Evolutionary conservation across 2,888 invertebrate species (phyloP).

Genomic region (Hirtodrosophila alboralis): DNA sequence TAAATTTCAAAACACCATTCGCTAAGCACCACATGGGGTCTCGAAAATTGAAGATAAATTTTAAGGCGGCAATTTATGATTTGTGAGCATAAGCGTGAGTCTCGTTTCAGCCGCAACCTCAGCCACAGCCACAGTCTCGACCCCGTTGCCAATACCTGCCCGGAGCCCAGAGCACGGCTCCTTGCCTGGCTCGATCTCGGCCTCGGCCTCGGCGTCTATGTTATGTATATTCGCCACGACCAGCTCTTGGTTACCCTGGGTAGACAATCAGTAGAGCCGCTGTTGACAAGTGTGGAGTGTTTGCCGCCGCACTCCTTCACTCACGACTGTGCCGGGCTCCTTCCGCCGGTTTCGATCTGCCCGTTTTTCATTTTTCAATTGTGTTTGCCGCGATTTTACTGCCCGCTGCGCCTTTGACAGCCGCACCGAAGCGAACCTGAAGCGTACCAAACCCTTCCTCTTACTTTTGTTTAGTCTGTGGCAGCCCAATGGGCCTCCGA

Average conservation of each 20-base stretch:
- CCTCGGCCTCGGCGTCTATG: too few relatives aligned
- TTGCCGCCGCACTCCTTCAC: conserved; percentile 78
- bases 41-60: conserved; percentile 84
- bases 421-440: conserved; percentile 36
- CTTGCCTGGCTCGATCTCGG: not conserved
- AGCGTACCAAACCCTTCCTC: conserved; percentile 9
- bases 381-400: conserved; percentile 69
- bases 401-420: conserved; percentile 75
- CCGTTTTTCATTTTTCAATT: conserved; percentile 73
- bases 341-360: conserved; percentile 15
- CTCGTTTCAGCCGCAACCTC: conserved; percentile 44
- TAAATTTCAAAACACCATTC: conserved; percentile 80
- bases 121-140: conserved; percentile 6
- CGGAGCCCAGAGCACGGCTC: not conserved
- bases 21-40: conserved; percentile 81
- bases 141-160: conserved; percentile 27
- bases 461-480: conserved; percentile 6
- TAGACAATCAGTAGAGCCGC: conserved; percentile 69
- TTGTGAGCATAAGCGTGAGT: conserved; percentile 81
- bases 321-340: conserved; percentile 40
- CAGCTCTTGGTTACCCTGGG: conserved; percentile 29
- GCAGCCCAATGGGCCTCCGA: conserved; percentile 5
- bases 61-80: conserved; percentile 85
- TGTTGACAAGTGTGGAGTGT: conserved; percentile 78
- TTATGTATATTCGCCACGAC: conserved; percentile 14